Evolutionary conservation across 2,797 vertebrate genomes (phyloP).

Genomic region (Chaetodon trifasciatus): DNA sequence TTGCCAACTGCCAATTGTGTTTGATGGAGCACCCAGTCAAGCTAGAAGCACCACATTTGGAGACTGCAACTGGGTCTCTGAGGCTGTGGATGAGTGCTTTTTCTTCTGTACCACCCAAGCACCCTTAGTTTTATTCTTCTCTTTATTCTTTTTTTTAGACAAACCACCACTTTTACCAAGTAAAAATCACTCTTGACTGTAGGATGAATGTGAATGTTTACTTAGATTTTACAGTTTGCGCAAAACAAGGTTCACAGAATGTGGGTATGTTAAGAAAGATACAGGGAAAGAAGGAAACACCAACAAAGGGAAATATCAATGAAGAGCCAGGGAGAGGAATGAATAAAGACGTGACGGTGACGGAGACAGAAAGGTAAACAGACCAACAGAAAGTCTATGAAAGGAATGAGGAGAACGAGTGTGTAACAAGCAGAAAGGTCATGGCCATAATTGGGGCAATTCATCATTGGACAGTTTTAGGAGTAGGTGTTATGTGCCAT

Average conservation of each 20-base stretch:
- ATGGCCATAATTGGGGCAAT: constrained; percentile 64
- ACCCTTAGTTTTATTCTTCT: not conserved
- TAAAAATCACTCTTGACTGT: not conserved
- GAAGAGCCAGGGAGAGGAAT: not conserved
- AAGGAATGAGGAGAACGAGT: constrained; percentile 29
- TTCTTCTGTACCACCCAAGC: not conserved
- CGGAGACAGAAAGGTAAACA: constrained; percentile 37
- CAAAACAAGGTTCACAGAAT: not conserved
- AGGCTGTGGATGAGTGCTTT: not conserved
- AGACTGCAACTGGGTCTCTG: constrained; percentile 10
- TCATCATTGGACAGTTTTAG: constrained; percentile 70
- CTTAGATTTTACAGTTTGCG: not conserved
- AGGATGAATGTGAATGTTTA: not conserved
- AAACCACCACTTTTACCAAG: too few species aligned
- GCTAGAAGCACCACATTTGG: not conserved
- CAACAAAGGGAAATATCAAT: not conserved
- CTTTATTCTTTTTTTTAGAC: too few species aligned
- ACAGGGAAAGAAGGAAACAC: not conserved
- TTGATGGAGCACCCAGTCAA: constrained; percentile 14
- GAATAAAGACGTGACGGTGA: not conserved
- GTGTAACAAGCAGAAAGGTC: constrained; percentile 68
- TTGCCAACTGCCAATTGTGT: constrained; percentile 10
- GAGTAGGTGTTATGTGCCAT: constrained; percentile 64
- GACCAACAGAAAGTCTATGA: constrained; percentile 45
- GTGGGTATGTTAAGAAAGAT: not conserved